Evolutionary conservation across 1,140 invertebrate genomes (phyloP), one percentile per base, ranked within the genome.

Genomic region (Papilio polytes): DNA sequence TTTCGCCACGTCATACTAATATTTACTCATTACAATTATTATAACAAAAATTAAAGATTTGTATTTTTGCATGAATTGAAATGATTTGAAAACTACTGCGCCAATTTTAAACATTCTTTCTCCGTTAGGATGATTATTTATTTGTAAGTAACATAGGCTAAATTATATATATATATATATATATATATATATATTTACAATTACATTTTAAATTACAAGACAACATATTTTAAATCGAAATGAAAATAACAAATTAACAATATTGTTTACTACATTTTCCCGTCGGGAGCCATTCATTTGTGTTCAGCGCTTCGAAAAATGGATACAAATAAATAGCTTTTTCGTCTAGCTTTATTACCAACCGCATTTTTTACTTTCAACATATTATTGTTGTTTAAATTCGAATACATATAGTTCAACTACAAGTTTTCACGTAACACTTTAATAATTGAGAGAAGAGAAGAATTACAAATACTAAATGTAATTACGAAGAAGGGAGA

Each of bases 181-280:
- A n/a, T n/a, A n/a, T n/a, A n/a, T n/a, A n/a, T n/a, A n/a, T n/a
- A n/a, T n/a, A n/a, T n/a, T n/a, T n/a, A n/a, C n/a, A n/a, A n/a
- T n/a, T n/a, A n/a, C n/a, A n/a, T n/a, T n/a, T n/a, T 26, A 12
- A 20, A 63, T 63, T 22, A n/a, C 20, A 2, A 22, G 22, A 59
- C 22, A 59, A 22, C 18, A 9, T 59, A 59, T 74, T 41, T 74
- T 46, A 46, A 20, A 20, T 48, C 70, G 31, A 73, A 36, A 73
- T 73, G 36, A 9, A n/a, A 46, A 41, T 46, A 41, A 46, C 36
- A 74, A 44, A 74, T 74, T 74, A 44, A 44, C 44, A 74, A 74
- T 59, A 59, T 59, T 59, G 56, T 63, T 63, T 63, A 63, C 20
- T 63, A 63, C 59, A 63, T 63, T 20, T 63, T 63, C 26, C 59